Evolutionary conservation across 2,113 vertebrate genomes (phyloP).

Genomic region (Pandion haliaetus): DNA sequence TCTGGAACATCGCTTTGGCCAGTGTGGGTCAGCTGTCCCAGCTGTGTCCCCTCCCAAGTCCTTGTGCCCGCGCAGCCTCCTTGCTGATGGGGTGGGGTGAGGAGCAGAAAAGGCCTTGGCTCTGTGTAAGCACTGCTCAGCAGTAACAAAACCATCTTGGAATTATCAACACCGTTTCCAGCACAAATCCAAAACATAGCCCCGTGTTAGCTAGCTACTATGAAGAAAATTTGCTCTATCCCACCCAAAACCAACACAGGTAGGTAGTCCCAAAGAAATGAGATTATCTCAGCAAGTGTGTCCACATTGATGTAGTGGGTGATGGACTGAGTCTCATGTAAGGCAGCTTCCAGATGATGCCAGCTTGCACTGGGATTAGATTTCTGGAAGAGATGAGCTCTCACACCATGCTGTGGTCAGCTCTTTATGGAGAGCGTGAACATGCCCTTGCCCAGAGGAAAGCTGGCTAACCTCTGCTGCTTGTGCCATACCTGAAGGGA

Average conservation of each 20-base stretch:
- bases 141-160: rapidly evolving
- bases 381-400: neutral
- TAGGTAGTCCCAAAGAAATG: neutral
- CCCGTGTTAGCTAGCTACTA: no score
- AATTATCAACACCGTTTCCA: rapidly evolving
- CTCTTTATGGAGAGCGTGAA: neutral
- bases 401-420: neutral
- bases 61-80: no score
- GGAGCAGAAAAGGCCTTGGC: no score
- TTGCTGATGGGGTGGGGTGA: no score
- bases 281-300: neutral
- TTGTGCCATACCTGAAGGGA: neutral
- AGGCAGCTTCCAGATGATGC: neutral
- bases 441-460: neutral
- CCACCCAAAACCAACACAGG: no score
- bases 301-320: neutral
- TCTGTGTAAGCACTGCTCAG: no score
- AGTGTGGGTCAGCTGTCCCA: no score
- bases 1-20: rapidly evolving
- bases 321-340: neutral
- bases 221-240: no score
- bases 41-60: no score
- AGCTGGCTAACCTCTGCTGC: neutral
- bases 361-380: neutral
- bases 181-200: no score